Evolutionary conservation across 2,797 vertebrate species (phyloP), one percentile per base, ranked within the genome.

Genomic region (Enteromius treurensis): DNA sequence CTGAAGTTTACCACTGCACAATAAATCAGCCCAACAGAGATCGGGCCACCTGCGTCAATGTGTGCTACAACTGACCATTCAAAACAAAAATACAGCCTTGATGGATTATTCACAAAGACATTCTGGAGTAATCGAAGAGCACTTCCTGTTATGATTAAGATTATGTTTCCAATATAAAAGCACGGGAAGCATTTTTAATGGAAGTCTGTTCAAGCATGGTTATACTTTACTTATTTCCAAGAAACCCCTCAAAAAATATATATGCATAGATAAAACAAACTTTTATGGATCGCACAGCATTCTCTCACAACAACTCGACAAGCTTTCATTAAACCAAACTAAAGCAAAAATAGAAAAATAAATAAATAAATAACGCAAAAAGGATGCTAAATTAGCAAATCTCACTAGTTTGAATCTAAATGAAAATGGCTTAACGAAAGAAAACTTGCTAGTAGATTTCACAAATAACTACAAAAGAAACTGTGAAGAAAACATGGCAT

Each of bases 81-180:
- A 60, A 47, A 62, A 62, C 68, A 74, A 64, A 74, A 73, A 81
- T 73, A 73, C 0, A 62, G 68, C 79, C 32, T 15, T 9, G 47
- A 75, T 4, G 17, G 47, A 76, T 75, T 82, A 42, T 42, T 76
- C 34, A 67, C 51, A 45, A 58, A 70, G 37, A 37, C 37, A 83
- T 65, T 69, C 71, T 68, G 49, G 51, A 47, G 40, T 49, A 55
- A 68, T 55, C 47, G 10, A 68, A 68, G 4, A 65, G 47, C 14
- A 49, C 32, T 82, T 82, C 60, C 70, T 75, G 80, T 82, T 82
- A 82, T 67, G 62, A 53, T 82, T 76, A 65, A 42, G 37, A 47
- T 40, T 76, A 45, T 7, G 67, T 32, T 60, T 32, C 67, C 13
- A 64, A 64, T 49, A 79, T 68, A 7, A 49, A 67, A 78, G 23